Conservation (phyloP, 2,113 vertebrate species). For the Bubo bubo region DNA sequence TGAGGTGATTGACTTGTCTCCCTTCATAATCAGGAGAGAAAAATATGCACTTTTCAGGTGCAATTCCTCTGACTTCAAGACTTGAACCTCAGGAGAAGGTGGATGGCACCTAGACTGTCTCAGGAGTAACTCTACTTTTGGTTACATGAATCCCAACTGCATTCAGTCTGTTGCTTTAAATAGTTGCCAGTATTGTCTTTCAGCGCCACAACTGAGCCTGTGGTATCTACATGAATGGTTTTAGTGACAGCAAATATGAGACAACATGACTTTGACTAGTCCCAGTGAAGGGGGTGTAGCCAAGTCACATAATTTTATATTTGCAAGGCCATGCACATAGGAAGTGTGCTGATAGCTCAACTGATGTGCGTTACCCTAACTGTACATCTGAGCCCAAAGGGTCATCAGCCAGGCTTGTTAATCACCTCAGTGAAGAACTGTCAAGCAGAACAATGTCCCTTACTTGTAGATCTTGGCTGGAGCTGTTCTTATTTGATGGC, state of each 20-base stretch:
- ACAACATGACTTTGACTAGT: slow-evolving; percentile 18
- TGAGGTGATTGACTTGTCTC: neutral
- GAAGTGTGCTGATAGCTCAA: neutral
- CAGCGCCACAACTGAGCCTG: neutral
- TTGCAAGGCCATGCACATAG: neutral
- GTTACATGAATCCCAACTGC: neutral
- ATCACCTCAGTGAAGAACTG: slow-evolving; percentile 3
- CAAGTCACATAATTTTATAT: slow-evolving; percentile 1
- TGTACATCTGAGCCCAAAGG: slow-evolving; percentile 4
- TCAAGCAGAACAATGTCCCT: slow-evolving; percentile 6
- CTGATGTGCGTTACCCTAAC: neutral
- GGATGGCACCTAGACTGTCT: neutral
- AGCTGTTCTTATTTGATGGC: slow-evolving; percentile 13
- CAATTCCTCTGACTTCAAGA: neutral
- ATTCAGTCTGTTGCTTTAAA: neutral
- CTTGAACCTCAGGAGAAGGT: neutral
- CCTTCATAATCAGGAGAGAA: neutral
- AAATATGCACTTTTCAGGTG: neutral
- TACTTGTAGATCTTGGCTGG: slow-evolving; percentile 45
- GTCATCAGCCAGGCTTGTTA: slow-evolving; percentile 36
- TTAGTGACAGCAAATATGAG: slow-evolving; percentile 10
- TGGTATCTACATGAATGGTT: neutral
- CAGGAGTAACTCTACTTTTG: neutral
- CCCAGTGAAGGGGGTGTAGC: neutral
- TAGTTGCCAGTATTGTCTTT: neutral